Evolutionary conservation across 2,888 invertebrate genomes (phyloP), one percentile per base, ranked within the genome.

Genomic region (Amphimallon solstitiale): DNA sequence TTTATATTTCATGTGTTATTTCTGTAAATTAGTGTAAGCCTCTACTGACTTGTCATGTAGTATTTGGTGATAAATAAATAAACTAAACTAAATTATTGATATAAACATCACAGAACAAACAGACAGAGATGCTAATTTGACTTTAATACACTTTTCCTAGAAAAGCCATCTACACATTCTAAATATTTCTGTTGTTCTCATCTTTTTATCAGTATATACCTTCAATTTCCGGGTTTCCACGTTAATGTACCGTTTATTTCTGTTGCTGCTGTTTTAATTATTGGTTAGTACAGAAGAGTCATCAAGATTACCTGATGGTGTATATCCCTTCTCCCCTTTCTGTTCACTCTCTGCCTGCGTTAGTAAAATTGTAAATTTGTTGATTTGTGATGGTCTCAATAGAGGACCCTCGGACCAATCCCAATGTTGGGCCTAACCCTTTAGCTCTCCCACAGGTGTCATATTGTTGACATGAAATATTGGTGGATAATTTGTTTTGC

Each of bases 401-500:
- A 71, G 56, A 59, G 70, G 68, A 68, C 65, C 56, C 61, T 62
- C 65, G 67, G 67, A 54, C 67, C 63, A 38, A 63, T 21, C 64
- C 66, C 51, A 62, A 51, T 54, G 29, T 49, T 48, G 15, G 63
- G 70, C 71, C 70, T 70, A 73, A 72, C 70, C 71, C 71, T 71
- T 72, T 66, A 66, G 71, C 67, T 69, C 61, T 70, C 71, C 74
- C 74, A 69, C 63, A 68, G 71, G 72, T 74, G 73, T 71, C 71
- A 71, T 71, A 71, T 67, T 70, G 71, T 72, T 71, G 72, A 71
- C 70, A 72, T 74, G 72, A 72, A 70, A 73, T 74, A 75, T 74
- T 74, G 72, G 72, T 63, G 71, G 72, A 71, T 74, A 74, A 72
- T 73, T 73, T 70, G 70, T 70, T 73, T 76, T 70, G 76, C 77